Base-by-base conservation (phyloP, 2,888 invertebrate species). In the Liodrosophila aerea region DNA sequence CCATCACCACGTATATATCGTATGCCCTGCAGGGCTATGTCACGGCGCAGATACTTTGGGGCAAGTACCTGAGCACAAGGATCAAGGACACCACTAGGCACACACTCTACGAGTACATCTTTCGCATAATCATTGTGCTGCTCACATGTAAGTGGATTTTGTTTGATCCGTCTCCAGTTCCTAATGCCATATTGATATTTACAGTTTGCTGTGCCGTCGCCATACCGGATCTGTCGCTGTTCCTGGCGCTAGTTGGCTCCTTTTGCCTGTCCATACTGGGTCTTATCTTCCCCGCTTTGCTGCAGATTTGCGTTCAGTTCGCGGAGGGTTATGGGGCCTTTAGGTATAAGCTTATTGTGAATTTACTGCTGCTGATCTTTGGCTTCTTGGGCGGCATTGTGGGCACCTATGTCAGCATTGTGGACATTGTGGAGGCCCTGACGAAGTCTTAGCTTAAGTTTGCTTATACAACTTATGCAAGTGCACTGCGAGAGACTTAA, bases 21-120 rank as follows among this genome's bases (percentile, higher is more conserved):
- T 99, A 98, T 91, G 95, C 96, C 30, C 92, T 99, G n/a, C 98
- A 99, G 90, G 98, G 99, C 90, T 99, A 98, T 91, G 99, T 99
- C 2, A 98, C 99, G 0, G 95, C 98, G 92, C 96, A 96, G 83
- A 97, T 99, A 60, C 94, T 98, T 70, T 98, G 97, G 97, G 72
- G 87, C 50, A 90, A 90, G 31, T 91, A 91, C 56, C 73, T 91
- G 36, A 89, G 90, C 36, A 97, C 97, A 76, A 93, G 93, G 71
- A 89, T 94, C 8, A 93, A 94, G 70, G 87, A 90, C 77, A 77
- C 87, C 1, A 94, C 93, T 75, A 91, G 92, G 60, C 89, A 91
- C 34, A 89, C 90, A 36, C 82, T 94, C 5, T 94, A 93, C 31
- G 97, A 97, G 88, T 95, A 96, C 89, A 88, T 91, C 15, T 92